phyloP scores from a whole-genome alignment of 2,113 vertebrate genomes.

The Loxodonta africana region DNA sequence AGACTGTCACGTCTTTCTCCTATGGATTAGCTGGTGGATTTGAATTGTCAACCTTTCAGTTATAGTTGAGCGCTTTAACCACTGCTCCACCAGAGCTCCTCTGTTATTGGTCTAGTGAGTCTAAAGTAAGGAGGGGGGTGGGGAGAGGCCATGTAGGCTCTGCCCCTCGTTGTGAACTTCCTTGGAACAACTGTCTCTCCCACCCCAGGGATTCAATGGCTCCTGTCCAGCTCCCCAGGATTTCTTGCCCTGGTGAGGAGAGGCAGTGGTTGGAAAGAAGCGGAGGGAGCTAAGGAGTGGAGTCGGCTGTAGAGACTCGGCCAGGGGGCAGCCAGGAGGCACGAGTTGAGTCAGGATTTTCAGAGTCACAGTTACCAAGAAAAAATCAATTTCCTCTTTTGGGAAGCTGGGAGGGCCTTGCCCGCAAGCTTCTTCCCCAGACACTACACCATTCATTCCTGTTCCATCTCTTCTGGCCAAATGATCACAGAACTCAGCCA shows the following conservation, averaged over 20 bases:
- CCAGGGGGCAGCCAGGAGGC: too few relatives aligned
- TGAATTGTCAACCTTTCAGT: background rate
- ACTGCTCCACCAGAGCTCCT: too few relatives aligned
- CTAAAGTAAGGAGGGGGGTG: background rate
- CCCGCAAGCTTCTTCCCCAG: accelerated
- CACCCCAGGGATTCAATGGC: background rate
- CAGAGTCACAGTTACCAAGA: background rate
- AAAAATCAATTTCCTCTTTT: background rate
- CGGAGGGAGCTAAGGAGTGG: background rate
- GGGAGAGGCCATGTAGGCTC: background rate
- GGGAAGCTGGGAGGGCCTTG: background rate
- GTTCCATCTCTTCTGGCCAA: background rate
- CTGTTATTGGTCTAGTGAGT: background rate
- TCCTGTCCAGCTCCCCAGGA: background rate
- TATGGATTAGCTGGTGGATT: background rate
- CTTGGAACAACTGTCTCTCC: background rate
- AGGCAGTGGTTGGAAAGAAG: background rate
- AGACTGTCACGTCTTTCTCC: background rate
- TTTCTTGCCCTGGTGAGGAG: background rate
- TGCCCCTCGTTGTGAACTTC: background rate
- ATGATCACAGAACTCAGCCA: background rate
- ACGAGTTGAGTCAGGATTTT: background rate
- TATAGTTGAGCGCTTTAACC: background rate
- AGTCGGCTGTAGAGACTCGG: background rate
- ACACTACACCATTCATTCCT: background rate